Evolutionary conservation across 2,113 vertebrate species (phyloP).

Genomic region (Peucedramus taeniatus): DNA sequence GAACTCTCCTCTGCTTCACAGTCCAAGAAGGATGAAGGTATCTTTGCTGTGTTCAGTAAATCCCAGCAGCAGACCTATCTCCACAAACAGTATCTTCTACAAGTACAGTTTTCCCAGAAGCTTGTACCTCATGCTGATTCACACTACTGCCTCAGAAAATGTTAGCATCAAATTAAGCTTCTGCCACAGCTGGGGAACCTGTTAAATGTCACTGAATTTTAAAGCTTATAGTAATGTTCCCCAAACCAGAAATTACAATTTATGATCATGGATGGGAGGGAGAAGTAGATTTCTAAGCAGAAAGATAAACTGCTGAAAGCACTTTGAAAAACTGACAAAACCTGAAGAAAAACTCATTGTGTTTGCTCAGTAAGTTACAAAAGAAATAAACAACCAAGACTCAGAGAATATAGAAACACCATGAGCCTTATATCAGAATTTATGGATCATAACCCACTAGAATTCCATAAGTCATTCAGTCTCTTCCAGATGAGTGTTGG

Average conservation of each 20-base stretch:
- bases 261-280: not conserved
- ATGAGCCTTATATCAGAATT: not conserved
- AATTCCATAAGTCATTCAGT: not conserved
- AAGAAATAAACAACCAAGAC: not conserved
- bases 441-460: not conserved
- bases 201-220: not conserved
- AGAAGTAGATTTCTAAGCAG: not conserved
- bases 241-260: not conserved
- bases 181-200: not conserved
- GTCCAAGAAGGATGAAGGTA: not conserved
- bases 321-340: not conserved
- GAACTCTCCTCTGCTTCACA: not conserved
- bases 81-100: not conserved
- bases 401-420: not conserved
- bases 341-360: not conserved
- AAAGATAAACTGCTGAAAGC: not conserved
- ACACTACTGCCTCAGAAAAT: not conserved
- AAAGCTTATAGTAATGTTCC: not conserved
- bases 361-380: not conserved
- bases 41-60: not conserved
- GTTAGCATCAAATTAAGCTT: not conserved
- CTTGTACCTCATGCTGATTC: not conserved
- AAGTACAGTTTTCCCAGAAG: not conserved
- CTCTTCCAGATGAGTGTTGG: not conserved
- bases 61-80: not conserved